Evolutionary conservation across 2,797 vertebrate species (phyloP), one percentile per base, ranked within the genome.

Genomic region (Poeciliopsis infans): DNA sequence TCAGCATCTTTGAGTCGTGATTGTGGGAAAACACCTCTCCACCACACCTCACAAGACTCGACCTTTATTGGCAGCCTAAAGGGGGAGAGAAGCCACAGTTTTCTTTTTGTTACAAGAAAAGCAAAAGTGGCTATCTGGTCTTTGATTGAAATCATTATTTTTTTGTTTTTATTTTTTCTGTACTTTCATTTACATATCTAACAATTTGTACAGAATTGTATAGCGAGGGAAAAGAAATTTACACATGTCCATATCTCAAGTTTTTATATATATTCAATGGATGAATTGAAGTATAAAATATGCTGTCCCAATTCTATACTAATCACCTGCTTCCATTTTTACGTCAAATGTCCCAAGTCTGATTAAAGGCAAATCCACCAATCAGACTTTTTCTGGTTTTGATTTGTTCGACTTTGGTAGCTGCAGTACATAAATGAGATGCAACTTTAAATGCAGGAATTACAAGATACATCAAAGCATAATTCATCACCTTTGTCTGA

Each of bases 1-100:
- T 93, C 89, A 85, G 80, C 57, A 92, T 93, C 88, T 89, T 55
- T 83, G 72, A 80, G 74, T 92, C 86, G 78, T 90, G 90, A 92
- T 90, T 83, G 39, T 83, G 74, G 83, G 49, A 82, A 74, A 77
- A 80, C 78, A 68, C 39, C 64, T 68, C 64, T 68, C 18, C 20
- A 57, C 23, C 51, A 57, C 53, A 59, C n/a, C 39, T 59, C 36
- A 75, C 7, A 43, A n/a, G 11, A 25, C 72, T 18, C 79, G 18
- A 33, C 6, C 15, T 2, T 61, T 28, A 64, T 20, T 12, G 16
- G 8, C 20, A 68, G 12, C 18, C 20, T 68, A 41, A 39, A 41
- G 64, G 8, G 0, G 36, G 2, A 10, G 20, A 66, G 61, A 68
- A 68, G 64, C 23, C 36, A 23, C 18, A 39, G 23, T 11, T 41